Percentiles rank a stretch among this genome's conserved stretches.
Conservation (phyloP, 2,113 vertebrate species). For the Sclerurus mexicanus region DNA sequence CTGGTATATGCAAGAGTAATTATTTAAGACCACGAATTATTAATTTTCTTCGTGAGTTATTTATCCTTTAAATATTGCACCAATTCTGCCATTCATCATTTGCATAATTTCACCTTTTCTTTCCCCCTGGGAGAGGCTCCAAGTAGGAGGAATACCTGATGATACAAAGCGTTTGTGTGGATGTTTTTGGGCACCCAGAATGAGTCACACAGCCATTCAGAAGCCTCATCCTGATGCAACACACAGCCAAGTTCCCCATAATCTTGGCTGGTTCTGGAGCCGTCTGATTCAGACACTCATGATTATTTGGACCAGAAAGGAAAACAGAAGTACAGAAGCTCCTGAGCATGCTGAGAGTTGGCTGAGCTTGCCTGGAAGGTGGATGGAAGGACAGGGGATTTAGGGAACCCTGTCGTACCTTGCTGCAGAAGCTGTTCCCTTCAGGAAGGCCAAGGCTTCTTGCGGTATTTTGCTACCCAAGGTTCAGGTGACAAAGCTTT, state of each 20-base stretch:
- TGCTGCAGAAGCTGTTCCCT: neutral
- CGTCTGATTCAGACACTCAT: neutral
- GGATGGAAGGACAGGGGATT: neutral
- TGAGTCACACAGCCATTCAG: neutral
- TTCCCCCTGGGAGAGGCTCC: neutral
- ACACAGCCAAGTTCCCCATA: neutral
- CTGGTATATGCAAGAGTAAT: neutral
- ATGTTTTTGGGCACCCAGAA: neutral
- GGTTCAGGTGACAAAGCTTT: neutral
- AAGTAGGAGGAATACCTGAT: neutral
- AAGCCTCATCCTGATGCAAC: neutral
- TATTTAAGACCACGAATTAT: neutral
- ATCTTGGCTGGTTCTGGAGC: neutral
- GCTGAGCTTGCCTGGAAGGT: neutral
- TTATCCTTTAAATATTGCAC: neutral
- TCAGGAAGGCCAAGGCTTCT: neutral
- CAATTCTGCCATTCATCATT: neutral
- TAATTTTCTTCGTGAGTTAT: neutral
- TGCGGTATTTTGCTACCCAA: neutral
- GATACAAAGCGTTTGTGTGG: neutral
- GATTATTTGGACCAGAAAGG: neutral
- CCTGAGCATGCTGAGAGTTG: neutral
- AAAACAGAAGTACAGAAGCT: neutral
- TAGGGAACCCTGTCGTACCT: neutral
- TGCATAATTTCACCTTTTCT: neutral